Percentiles rank a stretch among this genome's conserved stretches.
Evolutionary conservation across 2,888 invertebrate species (phyloP).

Genomic region (Sicus ferrugineus): DNA sequence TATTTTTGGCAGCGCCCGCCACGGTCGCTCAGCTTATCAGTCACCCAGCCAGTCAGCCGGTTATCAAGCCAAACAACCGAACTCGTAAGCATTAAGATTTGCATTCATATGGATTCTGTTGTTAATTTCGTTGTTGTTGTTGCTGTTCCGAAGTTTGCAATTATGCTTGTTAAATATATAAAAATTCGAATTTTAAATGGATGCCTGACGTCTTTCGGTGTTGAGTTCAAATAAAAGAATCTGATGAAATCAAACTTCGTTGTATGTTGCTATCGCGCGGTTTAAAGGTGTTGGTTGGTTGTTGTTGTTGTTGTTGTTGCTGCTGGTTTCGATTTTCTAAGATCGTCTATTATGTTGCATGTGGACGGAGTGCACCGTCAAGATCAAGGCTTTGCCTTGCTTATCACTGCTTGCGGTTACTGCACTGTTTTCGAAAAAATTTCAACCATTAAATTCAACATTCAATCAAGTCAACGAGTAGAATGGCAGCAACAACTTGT

Average conservation of each 20-base stretch:
- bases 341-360: neutral
- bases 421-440: slow-evolving; percentile 30
- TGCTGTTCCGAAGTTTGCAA: neutral
- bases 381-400: slow-evolving; percentile 38
- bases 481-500: no score
- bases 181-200: no score
- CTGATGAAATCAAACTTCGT: no score
- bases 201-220: no score
- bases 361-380: neutral
- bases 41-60: neutral
- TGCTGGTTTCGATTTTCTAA: neutral
- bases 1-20: neutral
- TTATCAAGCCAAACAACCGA: no score
- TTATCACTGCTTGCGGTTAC: slow-evolving; percentile 37
- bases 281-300: no score
- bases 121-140: neutral
- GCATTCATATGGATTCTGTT: slow-evolving; percentile 7
- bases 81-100: neutral
- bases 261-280: no score
- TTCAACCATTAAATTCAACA: slow-evolving; percentile 3
- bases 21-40: slow-evolving; percentile 14
- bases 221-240: no score
- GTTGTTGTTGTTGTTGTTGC: neutral
- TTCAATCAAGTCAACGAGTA: slow-evolving; percentile 34
- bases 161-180: no score